Evolutionary conservation across 2,797 vertebrate genomes (phyloP).

Genomic region (Smutsia gigantea): DNA sequence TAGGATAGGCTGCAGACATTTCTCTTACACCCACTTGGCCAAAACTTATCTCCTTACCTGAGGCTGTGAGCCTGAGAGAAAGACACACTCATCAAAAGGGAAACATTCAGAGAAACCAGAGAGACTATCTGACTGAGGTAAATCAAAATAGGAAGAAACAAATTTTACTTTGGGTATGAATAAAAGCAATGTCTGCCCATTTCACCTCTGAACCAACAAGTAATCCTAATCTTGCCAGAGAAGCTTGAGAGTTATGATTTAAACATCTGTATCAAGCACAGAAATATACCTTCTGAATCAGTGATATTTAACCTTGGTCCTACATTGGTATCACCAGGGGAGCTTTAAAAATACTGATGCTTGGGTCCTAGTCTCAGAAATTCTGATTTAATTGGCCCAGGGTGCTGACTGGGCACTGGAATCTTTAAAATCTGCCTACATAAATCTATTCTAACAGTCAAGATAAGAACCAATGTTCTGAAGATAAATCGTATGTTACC

Average conservation of each 20-base stretch:
- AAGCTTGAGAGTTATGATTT: background rate
- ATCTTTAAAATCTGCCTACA: conserved; percentile 26
- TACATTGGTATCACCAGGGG: background rate
- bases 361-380: conserved; percentile 13
- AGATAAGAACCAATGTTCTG: conserved; percentile 32
- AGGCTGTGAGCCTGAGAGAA: background rate
- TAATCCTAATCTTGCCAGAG: background rate
- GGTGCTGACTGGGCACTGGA: background rate
- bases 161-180: background rate
- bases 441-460: conserved; percentile 12
- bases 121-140: background rate
- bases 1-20: background rate
- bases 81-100: background rate
- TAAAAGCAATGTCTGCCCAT: background rate
- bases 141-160: background rate
- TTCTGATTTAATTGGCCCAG: conserved; percentile 37
- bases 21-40: background rate
- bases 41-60: background rate
- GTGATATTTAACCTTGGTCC: conserved; percentile 48
- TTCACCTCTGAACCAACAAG: background rate
- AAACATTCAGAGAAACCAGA: background rate
- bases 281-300: background rate
- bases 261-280: background rate
- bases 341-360: background rate
- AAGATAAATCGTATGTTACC: conserved; percentile 25